Conservation (phyloP, 2,888 invertebrate genomes). For the Dione vanillae region DNA sequence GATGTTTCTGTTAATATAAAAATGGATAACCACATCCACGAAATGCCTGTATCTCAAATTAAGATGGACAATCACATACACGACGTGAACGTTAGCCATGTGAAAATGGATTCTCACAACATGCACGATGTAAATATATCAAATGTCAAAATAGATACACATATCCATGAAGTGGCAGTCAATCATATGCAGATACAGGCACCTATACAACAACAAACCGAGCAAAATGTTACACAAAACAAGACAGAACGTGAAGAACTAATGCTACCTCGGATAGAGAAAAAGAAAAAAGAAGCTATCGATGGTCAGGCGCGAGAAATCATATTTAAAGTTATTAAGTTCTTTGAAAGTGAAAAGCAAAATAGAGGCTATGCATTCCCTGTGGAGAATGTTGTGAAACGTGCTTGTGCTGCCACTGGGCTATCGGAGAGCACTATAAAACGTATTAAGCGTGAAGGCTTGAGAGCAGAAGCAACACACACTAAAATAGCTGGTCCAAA, state of each 20-base stretch:
- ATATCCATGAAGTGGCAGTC: conserved; percentile 39
- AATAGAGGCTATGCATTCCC: conserved; percentile 78
- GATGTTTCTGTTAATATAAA: conserved; percentile 39
- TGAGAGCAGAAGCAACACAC: conserved; percentile 74
- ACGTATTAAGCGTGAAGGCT: conserved; percentile 74
- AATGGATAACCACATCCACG: conserved; percentile 50
- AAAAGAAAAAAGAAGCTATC: conserved; percentile 78
- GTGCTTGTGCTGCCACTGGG: conserved; percentile 77
- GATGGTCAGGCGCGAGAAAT: conserved; percentile 78
- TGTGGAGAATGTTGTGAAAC: conserved; percentile 76
- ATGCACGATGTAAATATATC: conserved; percentile 39
- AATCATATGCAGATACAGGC: conserved; percentile 40
- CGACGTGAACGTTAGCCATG: conserved; percentile 33
- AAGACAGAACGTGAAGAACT: conserved; percentile 42
- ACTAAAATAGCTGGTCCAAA: conserved; percentile 77
- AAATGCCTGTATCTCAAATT: conserved; percentile 41
- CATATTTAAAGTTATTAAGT: conserved; percentile 77
- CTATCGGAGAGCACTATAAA: conserved; percentile 78
- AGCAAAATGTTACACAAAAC: conserved; percentile 43
- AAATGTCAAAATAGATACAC: conserved; percentile 32
- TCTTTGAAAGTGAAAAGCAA: conserved; percentile 79
- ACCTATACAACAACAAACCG: conserved; percentile 36
- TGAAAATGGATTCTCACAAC: conserved; percentile 37
- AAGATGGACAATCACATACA: conserved; percentile 39
- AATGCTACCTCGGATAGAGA: conserved; percentile 62